Evolutionary conservation across 2,797 vertebrate genomes (phyloP).

Genomic region (Lerista edwardsae): DNA sequence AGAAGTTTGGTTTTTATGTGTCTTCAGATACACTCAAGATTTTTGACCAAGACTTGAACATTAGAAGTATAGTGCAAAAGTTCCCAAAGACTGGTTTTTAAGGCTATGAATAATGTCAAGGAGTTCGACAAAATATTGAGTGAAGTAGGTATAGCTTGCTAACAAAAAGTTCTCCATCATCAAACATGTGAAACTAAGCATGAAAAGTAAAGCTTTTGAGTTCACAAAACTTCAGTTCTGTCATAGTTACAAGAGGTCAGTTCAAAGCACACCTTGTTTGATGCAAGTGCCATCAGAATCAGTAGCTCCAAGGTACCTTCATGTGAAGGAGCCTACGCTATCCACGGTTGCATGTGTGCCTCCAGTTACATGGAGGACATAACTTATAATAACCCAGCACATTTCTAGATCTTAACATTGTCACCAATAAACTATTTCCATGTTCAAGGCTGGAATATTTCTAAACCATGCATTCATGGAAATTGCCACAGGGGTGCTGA

Average conservation of each 20-base stretch:
- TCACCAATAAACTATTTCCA: not conserved
- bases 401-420: not conserved
- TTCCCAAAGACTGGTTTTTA: not conserved
- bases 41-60: not conserved
- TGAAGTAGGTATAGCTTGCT: not conserved
- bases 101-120: not conserved
- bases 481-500: not conserved
- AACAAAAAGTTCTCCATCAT: not conserved
- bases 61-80: not conserved
- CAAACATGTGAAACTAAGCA: no score
- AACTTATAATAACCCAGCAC: not conserved
- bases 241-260: not conserved
- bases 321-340: not conserved
- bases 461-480: not conserved
- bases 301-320: not conserved
- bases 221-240: not conserved
- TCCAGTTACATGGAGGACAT: not conserved
- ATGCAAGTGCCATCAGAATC: not conserved
- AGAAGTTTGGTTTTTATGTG: no score
- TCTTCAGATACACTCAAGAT: not conserved
- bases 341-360: not conserved
- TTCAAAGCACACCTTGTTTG: not conserved
- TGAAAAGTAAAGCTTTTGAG: no score
- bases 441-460: not conserved
- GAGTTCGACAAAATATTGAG: not conserved